phyloP scores from a whole-genome alignment of 2,113 vertebrate genomes.

The Calcarius ornatus region DNA sequence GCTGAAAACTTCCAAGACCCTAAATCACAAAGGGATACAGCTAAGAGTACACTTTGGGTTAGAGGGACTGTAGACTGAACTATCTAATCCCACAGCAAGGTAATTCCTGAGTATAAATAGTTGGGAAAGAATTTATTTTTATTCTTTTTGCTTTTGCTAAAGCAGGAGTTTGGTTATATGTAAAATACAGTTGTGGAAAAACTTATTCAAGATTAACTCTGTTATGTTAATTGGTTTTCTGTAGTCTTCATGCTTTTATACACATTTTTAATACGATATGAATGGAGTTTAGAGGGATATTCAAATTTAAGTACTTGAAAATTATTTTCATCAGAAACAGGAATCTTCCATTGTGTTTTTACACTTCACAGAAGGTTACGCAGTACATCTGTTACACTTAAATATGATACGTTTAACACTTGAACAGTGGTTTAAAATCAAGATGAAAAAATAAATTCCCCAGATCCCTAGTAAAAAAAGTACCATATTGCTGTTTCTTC shows the following conservation, averaged over 20 bases:
- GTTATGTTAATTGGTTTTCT: slow-evolving; percentile 13
- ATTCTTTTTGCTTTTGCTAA: slow-evolving; percentile 34
- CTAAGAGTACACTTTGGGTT: slow-evolving; percentile 65
- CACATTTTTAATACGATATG: slow-evolving; percentile 2
- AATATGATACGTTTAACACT: neutral
- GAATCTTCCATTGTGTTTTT: neutral
- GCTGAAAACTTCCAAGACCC: slow-evolving; percentile 82
- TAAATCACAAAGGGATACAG: slow-evolving; percentile 61
- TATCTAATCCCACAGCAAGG: neutral
- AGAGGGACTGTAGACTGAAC: slow-evolving; percentile 70
- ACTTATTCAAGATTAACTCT: neutral
- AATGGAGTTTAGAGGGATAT: slow-evolving; percentile 12
- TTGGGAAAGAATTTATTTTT: slow-evolving; percentile 55
- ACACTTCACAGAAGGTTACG: neutral
- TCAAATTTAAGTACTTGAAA: slow-evolving; percentile 30
- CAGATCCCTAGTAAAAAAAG: neutral
- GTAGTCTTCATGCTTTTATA: slow-evolving; percentile 47
- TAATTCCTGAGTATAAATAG: slow-evolving; percentile 14
- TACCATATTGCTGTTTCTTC: neutral
- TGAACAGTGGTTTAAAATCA: neutral
- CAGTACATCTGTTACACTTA: neutral
- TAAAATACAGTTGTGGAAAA: slow-evolving; percentile 29
- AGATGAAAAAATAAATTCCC: neutral
- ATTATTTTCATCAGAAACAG: neutral
- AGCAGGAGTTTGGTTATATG: neutral